A percentile compares a stretch with the other conserved stretches of the same genome.
These are phyloP conservation scores for Lithophane socia DNA, from an alignment of 2,888 invertebrate genomes.

Conservation along the genomic window DNA sequence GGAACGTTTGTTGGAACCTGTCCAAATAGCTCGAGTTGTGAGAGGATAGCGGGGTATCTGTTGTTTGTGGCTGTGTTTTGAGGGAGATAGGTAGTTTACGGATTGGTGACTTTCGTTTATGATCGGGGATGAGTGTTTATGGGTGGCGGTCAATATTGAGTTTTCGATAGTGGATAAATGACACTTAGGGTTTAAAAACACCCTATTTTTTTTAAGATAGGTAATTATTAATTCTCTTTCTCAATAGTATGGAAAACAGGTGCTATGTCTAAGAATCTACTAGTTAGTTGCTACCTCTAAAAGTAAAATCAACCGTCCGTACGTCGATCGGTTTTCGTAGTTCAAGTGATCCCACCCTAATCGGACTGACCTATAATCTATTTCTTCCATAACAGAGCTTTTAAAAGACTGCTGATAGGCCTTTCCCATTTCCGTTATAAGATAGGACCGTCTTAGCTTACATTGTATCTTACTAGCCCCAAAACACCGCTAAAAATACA, in stretches of 20 bases:
- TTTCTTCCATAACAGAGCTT: too few relatives aligned
- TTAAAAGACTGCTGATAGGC: not conserved
- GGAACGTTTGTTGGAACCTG: conserved; percentile 50
- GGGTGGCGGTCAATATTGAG: not conserved
- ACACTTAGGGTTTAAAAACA: too few relatives aligned
- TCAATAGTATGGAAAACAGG: not conserved
- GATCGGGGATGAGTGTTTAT: not conserved
- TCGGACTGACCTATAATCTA: too few relatives aligned
- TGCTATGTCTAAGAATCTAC: not conserved
- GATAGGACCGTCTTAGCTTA: not conserved
- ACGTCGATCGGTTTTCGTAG: too few relatives aligned
- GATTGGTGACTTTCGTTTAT: not conserved
- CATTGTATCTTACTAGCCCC: too few relatives aligned
- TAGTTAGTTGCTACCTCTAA: not conserved
- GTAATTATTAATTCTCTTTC: too few relatives aligned
- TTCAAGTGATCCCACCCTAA: too few relatives aligned
- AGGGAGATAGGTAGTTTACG: conserved; percentile 22
- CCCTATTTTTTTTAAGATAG: too few relatives aligned
- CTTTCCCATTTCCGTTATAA: not conserved
- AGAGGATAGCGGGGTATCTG: conserved; percentile 21
- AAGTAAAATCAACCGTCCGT: too few relatives aligned
- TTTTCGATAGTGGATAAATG: too few relatives aligned
- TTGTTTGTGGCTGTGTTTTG: conserved; percentile 16
- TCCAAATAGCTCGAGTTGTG: conserved; percentile 50
- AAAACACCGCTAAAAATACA: conserved; percentile 26